Evolutionary conservation across 1,140 invertebrate species (phyloP), one percentile per base, ranked within the genome.

Genomic region (Listronotus bonariensis): DNA sequence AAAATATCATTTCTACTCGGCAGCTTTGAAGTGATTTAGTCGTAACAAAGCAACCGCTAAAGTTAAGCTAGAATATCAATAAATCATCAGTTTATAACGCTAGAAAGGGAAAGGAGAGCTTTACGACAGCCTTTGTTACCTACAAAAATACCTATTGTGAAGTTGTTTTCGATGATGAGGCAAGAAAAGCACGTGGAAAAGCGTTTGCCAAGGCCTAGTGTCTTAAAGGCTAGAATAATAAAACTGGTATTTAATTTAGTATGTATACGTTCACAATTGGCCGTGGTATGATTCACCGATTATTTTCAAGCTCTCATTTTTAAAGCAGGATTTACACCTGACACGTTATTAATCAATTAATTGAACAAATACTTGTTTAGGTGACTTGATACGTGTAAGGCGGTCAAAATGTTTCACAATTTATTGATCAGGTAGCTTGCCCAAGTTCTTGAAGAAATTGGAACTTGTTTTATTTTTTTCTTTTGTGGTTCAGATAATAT

Each of bases 91-190:
- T 71, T 70, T 72, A 67, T 72, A 66, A 64, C 70, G 57, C 49
- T 40, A 58, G 61, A 67, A 36, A 62, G 51, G 65, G 67, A 72
- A 68, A 67, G 68, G 67, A 59, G 62, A 68, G 66, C 69, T 71
- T 74, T 69, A 74, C 67, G 69, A 67, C 59, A 58, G 73, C 71
- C 67, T 68, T 74, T 74, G 73, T 74, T 74, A 74, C 73, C 73
- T 74, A 70, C 72, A 73, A 74, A 74, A 74, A 72, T 74, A 74
- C 73, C 73, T 74, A 74, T 74, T 68, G 69, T 71, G 52, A 67
- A 65, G 56, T 66, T 72, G 72, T 74, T 72, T 70, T 71, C 61
- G 56, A 68, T 54, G 67, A 65, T 65, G 60, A 63, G 53, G 52
- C 56, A 70, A 69, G 71, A 69, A 69, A 69, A 68, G 46, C 71